Evolutionary conservation across 2,113 vertebrate species (phyloP), one percentile per base, ranked within the genome.

Genomic region (Neolamprologus sp.): DNA sequence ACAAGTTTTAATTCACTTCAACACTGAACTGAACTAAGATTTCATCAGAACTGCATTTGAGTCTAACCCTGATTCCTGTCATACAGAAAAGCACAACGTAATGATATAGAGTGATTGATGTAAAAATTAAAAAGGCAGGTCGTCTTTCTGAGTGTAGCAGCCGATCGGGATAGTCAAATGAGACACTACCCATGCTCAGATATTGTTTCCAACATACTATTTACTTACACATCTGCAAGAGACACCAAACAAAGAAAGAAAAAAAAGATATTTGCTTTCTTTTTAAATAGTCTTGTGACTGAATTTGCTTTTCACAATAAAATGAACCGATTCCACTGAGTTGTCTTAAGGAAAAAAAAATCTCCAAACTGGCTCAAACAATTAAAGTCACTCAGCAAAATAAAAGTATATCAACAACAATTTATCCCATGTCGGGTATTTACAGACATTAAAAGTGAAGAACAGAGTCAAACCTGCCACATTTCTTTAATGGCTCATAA

Each of bases 1-100:
- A 95, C 94, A 95, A 91, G 87, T 94, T 94, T 96, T 96, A 89
- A 95, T 96, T 95, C 92, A 95, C 94, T 93, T 95, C 86, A 94
- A 93, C 92, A 91, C 87, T 93, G 90, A 93, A 78, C 42, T 90
- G 92, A 93, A 93, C 88, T 80, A 85, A 92, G 79, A 92, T 92
- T 94, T 94, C 73, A 88, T 86, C 89, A 82, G 85, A 95, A 90
- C 88, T 93, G 93, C 88, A 87, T 91, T 90, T 85, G 90, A 93
- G 87, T 88, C 84, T 13, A 90, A 96, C 95, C 95, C 94, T 95
- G 95, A 96, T 95, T 95, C 94, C 94, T 94, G 93, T 92, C 87
- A 85, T 60, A 95, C 89, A 94, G 91, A 94, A 91, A 89, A 94
- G 81, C 91, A 93, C 92, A 91, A 84, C n/a, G 65, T 91, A 51